These are phyloP conservation scores for Conger conger DNA, from an alignment of 2,113 vertebrate species.

Conservation along the genomic window DNA sequence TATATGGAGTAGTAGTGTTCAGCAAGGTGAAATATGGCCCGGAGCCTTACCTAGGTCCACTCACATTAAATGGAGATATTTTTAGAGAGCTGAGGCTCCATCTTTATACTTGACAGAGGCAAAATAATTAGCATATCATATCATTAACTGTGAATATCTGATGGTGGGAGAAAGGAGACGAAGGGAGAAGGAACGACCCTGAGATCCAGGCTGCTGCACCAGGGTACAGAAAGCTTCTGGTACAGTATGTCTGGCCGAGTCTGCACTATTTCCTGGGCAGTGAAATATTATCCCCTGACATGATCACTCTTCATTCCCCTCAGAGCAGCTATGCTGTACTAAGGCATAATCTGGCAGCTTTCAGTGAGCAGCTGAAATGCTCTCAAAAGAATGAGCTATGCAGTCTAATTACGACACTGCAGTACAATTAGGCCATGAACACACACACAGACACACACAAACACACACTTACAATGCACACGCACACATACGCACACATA, in stretches of 20 bases:
- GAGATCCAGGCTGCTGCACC: neutral
- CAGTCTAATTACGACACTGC: neutral
- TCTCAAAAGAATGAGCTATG: neutral
- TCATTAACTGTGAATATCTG: neutral
- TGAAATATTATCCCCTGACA: neutral
- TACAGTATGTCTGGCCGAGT: neutral
- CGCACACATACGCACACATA: neutral
- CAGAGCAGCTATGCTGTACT: neutral
- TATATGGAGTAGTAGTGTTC: too few species aligned
- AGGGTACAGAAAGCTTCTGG: neutral
- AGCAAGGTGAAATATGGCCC: too few species aligned
- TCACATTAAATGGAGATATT: too few species aligned
- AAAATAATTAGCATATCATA: neutral
- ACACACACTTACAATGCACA: neutral
- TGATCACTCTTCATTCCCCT: neutral
- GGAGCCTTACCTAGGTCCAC: too few species aligned
- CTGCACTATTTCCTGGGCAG: neutral
- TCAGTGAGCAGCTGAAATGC: neutral
- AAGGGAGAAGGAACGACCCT: neutral
- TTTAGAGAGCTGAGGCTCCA: too few species aligned
- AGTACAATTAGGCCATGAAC: neutral
- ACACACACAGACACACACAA: conserved; percentile 5
- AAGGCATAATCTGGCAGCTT: neutral
- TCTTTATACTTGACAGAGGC: too few species aligned
- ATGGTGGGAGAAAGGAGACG: neutral